These are phyloP conservation scores for Diarsia brunnea DNA, from an alignment of 2,888 invertebrate genomes.

Conservation along the genomic window DNA sequence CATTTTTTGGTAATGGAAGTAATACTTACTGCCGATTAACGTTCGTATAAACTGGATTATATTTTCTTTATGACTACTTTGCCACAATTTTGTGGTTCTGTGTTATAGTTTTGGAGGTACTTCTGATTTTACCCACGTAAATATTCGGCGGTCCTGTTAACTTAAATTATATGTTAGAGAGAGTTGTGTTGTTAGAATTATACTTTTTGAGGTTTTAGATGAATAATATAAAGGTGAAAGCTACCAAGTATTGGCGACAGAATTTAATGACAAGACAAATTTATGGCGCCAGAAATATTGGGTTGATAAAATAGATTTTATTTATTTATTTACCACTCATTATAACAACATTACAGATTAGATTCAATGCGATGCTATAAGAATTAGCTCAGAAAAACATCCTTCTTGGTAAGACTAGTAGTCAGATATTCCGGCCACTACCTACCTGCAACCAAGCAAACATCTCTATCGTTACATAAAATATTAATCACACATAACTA, in stretches of 20 bases:
- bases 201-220: background rate
- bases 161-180: constrained; percentile 12
- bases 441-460: background rate
- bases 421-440: too few relatives aligned
- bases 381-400: background rate
- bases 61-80: constrained; percentile 48
- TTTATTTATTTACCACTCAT: too few relatives aligned
- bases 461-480: constrained; percentile 9
- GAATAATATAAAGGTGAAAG: background rate
- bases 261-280: background rate
- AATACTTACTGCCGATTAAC: constrained; percentile 46
- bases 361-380: too few relatives aligned
- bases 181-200: background rate
- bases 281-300: background rate
- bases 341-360: too few relatives aligned
- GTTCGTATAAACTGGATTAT: constrained; percentile 44
- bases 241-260: background rate
- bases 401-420: too few relatives aligned
- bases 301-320: background rate
- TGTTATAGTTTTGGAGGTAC: constrained; percentile 20
- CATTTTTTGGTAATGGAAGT: constrained; percentile 26
- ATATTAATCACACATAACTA: constrained; percentile 51
- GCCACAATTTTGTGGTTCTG: constrained; percentile 21
- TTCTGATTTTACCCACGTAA: constrained; percentile 23
- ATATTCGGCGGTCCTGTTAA: background rate